Percentiles rank a stretch among this genome's conserved stretches.
Evolutionary conservation across 1,140 invertebrate genomes (phyloP).

Genomic region (Colletes gigas): DNA sequence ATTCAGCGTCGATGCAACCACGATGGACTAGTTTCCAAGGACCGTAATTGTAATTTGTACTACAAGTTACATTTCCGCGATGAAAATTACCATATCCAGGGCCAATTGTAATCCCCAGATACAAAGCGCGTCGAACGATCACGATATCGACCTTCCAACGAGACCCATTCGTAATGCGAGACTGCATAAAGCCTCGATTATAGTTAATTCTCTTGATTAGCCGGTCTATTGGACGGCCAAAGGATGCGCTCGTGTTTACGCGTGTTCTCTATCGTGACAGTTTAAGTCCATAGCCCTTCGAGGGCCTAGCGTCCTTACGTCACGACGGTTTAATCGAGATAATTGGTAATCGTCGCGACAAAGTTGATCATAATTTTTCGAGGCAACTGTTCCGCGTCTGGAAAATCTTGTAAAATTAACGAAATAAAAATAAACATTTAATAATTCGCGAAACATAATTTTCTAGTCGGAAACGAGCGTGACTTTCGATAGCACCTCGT

Average conservation of each 20-base stretch:
- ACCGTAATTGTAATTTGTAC: not conserved
- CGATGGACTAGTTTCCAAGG: not conserved
- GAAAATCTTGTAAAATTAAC: no score
- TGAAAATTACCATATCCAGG: not conserved
- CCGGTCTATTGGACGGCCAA: slow-evolving; percentile 2
- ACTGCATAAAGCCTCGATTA: slow-evolving; percentile 6
- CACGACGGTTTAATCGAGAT: slow-evolving; percentile 5
- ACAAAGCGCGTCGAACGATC: not conserved
- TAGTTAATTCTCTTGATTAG: slow-evolving; percentile 23
- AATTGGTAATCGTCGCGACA: not conserved
- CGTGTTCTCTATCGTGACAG: not conserved
- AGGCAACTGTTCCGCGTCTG: no score
- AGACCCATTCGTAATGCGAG: not conserved
- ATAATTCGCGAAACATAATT: no score
- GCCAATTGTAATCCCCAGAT: not conserved
- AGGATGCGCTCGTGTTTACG: not conserved
- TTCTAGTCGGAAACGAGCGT: not conserved
- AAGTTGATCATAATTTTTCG: not conserved
- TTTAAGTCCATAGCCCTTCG: not conserved
- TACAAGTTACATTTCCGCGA: not conserved
- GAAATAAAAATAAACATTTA: no score
- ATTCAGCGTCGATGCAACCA: not conserved
- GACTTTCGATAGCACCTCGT: slow-evolving; percentile 15
- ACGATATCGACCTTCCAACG: not conserved
- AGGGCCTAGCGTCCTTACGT: not conserved